Conservation (phyloP, 2,113 vertebrate genomes). For the Sorex araneus region DNA sequence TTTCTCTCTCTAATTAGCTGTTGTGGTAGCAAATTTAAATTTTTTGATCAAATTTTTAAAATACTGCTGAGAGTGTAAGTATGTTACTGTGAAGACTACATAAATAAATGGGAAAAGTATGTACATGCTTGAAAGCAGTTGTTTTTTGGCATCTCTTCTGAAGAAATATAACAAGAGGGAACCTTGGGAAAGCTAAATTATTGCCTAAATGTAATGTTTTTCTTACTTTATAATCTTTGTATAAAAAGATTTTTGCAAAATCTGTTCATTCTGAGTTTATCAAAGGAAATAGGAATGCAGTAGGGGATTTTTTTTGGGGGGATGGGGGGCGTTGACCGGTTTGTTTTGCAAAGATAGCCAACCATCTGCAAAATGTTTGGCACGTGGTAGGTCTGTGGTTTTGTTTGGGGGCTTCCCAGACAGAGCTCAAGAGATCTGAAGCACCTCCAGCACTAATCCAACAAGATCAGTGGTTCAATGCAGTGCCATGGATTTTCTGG, state of each 20-base stretch:
- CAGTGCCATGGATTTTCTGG: too few species aligned
- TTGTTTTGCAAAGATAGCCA: background rate
- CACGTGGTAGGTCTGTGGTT: background rate
- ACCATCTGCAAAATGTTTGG: background rate
- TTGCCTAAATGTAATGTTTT: constrained; percentile 19
- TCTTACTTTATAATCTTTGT: background rate
- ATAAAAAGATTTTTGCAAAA: background rate
- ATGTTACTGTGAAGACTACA: constrained; percentile 4
- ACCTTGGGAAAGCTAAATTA: constrained; percentile 6
- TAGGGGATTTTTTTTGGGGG: background rate
- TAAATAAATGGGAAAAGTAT: constrained; percentile 49
- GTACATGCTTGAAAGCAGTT: background rate
- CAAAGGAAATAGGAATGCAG: background rate
- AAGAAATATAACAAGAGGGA: constrained; percentile 34
- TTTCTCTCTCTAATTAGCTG: too few species aligned
- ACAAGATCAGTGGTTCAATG: too few species aligned
- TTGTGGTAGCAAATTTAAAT: constrained; percentile 59
- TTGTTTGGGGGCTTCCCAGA: too few species aligned
- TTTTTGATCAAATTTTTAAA: constrained; percentile 73
- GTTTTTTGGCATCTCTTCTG: constrained; percentile 50
- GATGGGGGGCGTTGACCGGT: background rate
- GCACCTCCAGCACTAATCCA: too few species aligned
- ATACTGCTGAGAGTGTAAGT: constrained; percentile 3
- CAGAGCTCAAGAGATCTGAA: too few species aligned
- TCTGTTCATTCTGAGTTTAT: constrained; percentile 9